Percentiles rank a stretch among this genome's conserved stretches.
phyloP scores from a whole-genome alignment of 1,140 invertebrate genomes.

The Drosophila sturtevanti region DNA sequence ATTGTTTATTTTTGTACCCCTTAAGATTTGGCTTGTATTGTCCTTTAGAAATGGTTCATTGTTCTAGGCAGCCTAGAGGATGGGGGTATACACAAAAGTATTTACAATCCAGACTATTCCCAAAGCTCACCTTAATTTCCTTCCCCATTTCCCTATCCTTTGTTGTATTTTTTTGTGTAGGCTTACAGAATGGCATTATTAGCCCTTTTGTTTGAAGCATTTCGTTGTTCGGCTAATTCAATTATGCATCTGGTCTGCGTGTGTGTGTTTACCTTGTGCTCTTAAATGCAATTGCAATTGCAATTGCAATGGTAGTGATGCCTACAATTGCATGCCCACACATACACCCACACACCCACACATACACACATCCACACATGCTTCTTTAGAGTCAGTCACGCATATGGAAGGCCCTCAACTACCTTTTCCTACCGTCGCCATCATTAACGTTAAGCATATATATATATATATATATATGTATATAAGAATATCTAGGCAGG shows the following conservation, averaged over 20 bases:
- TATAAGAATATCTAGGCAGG: conserved; percentile 32
- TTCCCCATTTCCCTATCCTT: conserved; percentile 1
- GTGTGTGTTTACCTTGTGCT: conserved; percentile 37
- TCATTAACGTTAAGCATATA: conserved; percentile 28
- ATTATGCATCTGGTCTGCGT: conserved; percentile 58
- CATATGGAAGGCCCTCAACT: conserved; percentile 23
- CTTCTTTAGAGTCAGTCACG: conserved; percentile 49
- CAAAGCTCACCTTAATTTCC: conserved; percentile 10
- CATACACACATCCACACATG: conserved; percentile 32
- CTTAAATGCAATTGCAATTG: conserved; percentile 25
- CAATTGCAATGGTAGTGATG: conserved; percentile 41
- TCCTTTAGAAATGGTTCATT: neutral
- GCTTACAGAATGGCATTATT: conserved; percentile 56
- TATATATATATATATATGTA: conserved; percentile 51
- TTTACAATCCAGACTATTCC: conserved; percentile 5
- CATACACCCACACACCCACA: conserved; percentile 31
- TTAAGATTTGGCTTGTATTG: neutral
- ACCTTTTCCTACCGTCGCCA: neutral
- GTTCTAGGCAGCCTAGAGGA: neutral
- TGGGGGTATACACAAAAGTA: no score
- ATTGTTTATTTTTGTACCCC: neutral
- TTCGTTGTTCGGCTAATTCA: conserved; percentile 71
- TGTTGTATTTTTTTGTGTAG: conserved; percentile 3
- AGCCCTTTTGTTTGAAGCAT: conserved; percentile 63
- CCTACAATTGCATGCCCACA: conserved; percentile 12